Evolutionary conservation across 2,113 vertebrate species (phyloP), one percentile per base, ranked within the genome.

Genomic region (Ranitomeya variabilis): DNA sequence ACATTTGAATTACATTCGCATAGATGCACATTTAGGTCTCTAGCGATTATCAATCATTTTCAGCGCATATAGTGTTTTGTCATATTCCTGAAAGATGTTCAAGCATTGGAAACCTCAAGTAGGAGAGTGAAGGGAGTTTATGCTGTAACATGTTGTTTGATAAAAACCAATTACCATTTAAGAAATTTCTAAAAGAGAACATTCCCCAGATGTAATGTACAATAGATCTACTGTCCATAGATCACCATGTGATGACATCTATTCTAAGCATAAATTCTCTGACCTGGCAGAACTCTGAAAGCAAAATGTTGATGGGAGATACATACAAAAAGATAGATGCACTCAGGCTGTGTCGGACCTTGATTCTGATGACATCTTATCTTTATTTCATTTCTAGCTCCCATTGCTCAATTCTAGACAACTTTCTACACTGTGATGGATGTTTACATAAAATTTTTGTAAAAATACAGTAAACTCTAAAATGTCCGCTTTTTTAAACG

Each of bases 351-450:
- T 76, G 37, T 76, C 37, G 21, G 37, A 74, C 73, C 73, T 52
- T 51, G 73, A 51, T 45, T 76, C 73, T 52, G 37, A 37, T 74
- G 45, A 18, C 21, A 76, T 76, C 73, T 51, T 76, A 76, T 76
- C 73, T 52, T 76, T 76, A 76, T 52, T 76, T 76, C 16, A 76
- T 76, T 76, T 76, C 37, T 76, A 21, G 73, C 37, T 76, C 73
- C 18, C 12, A 4, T 76, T 76, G 37, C 45, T 52, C 16, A 52
- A 5, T 76, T 52, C 45, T 76, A 52, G 73, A 16, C 73, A 76
- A 76, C 73, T 52, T 76, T 76, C 19, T 45, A 18, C 15, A 9
- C 18, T 45, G 31, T 2, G 52, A 51, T 52, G 10, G 16, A 37
- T 52, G 45, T 76, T 19, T 51, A 19, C n/a, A 19, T 10, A 18